Evolutionary conservation across 2,113 vertebrate genomes (phyloP).

Genomic region (Pseudopipra pipra): DNA sequence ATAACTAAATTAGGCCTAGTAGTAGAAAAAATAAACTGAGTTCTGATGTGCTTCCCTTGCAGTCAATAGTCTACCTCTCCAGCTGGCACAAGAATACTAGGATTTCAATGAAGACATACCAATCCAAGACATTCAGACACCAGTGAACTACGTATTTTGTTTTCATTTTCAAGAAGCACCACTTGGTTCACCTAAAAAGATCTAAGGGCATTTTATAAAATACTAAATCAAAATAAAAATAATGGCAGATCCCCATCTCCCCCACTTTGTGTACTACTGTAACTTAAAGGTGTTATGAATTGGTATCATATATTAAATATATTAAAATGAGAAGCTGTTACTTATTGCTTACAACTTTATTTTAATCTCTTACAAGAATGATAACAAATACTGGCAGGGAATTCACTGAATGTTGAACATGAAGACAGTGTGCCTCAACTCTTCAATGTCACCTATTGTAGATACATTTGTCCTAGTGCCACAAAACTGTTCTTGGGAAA

Average conservation of each 20-base stretch:
- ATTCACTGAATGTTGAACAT: neutral
- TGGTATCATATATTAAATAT: neutral
- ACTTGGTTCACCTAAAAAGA: neutral
- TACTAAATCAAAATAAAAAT: neutral
- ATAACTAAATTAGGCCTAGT: neutral
- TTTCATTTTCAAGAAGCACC: neutral
- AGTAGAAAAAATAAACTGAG: neutral
- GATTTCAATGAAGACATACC: neutral
- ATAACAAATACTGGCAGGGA: neutral
- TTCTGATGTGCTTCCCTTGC: neutral
- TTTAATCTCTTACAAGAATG: neutral
- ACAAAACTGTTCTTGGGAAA: neutral
- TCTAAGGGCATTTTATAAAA: neutral
- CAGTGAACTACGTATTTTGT: neutral
- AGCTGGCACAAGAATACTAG: neutral
- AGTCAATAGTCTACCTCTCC: neutral
- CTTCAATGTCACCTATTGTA: neutral
- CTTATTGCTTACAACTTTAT: constrained; percentile 2
- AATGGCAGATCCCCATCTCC: neutral
- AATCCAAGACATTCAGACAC: neutral
- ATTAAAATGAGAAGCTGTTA: constrained; percentile 1
- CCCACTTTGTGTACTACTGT: neutral
- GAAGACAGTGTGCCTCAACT: neutral
- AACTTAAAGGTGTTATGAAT: neutral
- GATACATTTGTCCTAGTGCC: neutral